Base-by-base conservation (phyloP, 2,113 vertebrate genomes). In the Cygnus atratus region DNA sequence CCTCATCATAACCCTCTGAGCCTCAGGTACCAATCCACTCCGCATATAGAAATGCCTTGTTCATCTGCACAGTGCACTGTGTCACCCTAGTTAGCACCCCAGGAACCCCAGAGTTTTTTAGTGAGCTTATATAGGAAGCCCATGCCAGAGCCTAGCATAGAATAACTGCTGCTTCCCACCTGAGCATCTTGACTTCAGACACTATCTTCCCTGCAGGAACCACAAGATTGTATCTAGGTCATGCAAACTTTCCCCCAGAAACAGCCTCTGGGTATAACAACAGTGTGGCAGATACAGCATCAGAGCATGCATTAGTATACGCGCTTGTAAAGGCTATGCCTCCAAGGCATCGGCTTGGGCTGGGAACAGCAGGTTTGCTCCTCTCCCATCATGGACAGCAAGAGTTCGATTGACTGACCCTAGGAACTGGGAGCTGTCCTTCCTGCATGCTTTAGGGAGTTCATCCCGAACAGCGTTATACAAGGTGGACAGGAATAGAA, bases 201-300 rank as follows among this genome's bases (percentile, higher is more conserved):
- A 20, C 19, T 72, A 4, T 84, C 76, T 88, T 92, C 59, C 55
- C 39, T 79, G 39, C 26, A 86, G 88, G 68, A 90, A 86, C 68
- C 67, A 86, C 87, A 74, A 90, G 71, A 77, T 43, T 77, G 28
- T 88, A 93, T 94, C 72, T 90, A 74, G 85, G 72, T 87, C 61
- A 74, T 70, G 39, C 78, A 93, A 77, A 92, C 72, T 63, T 91
- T 81, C 61, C 79, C 84, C 65, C 50, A 92, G 85, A 87, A 95
- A 63, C 75, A 92, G 79, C 90, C 94, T 91, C 63, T 96, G 85
- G 92, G 75, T 88, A 71, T 90, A 90, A 94, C 59, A 96, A 31
- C 28, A 29, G 44, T 35, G 85, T 93, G 87, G 90, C 90, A 93
- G 85, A 63, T 29, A 77, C 10, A 86, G 72, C 89, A 87, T 84